These are phyloP conservation scores for Actinopyga echinites DNA, from an alignment of 53 echinoderm and acorn worm genomes.

Conservation along the genomic window DNA sequence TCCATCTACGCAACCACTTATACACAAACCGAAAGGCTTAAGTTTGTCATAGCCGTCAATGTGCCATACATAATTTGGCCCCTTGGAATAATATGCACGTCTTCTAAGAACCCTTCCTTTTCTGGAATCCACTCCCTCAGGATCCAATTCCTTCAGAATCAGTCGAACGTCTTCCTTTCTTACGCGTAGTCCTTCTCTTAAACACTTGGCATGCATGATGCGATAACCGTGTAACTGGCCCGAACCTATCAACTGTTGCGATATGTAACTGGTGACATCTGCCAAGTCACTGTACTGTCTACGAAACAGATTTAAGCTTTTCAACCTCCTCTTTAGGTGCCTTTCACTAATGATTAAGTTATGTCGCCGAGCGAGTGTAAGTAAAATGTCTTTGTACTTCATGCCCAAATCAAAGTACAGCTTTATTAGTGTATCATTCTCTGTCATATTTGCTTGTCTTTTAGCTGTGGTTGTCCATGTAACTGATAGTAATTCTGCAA, in stretches of 20 bases:
- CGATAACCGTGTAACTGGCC: conserved; percentile 64
- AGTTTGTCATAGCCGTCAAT: conserved; percentile 66
- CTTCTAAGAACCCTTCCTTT: conserved; percentile 46
- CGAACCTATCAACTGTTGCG: conserved; percentile 32
- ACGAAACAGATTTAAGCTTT: conserved; percentile 31
- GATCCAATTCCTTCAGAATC: conserved; percentile 49
- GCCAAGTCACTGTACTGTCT: conserved; percentile 50
- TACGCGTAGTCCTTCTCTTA: conserved; percentile 42
- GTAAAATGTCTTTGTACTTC: conserved; percentile 50
- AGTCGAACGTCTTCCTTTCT: conserved; percentile 59
- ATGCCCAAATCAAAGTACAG: conserved; percentile 60
- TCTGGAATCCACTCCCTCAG: conserved; percentile 50
- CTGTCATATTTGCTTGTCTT: too few species aligned
- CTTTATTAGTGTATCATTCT: conserved; percentile 43
- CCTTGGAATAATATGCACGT: conserved; percentile 50
- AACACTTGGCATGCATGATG: conserved; percentile 54
- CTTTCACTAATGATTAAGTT: conserved; percentile 47
- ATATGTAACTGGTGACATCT: conserved; percentile 49
- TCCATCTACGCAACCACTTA: conserved; percentile 71
- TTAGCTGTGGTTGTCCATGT: too few species aligned
- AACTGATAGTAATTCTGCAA: too few species aligned
- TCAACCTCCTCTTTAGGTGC: conserved; percentile 44
- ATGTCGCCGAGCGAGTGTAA: conserved; percentile 38
- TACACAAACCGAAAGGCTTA: conserved; percentile 59
- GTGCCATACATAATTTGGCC: conserved; percentile 66